phyloP scores from a whole-genome alignment of 2,888 invertebrate species.

The Hemistola chrysoprasaria region DNA sequence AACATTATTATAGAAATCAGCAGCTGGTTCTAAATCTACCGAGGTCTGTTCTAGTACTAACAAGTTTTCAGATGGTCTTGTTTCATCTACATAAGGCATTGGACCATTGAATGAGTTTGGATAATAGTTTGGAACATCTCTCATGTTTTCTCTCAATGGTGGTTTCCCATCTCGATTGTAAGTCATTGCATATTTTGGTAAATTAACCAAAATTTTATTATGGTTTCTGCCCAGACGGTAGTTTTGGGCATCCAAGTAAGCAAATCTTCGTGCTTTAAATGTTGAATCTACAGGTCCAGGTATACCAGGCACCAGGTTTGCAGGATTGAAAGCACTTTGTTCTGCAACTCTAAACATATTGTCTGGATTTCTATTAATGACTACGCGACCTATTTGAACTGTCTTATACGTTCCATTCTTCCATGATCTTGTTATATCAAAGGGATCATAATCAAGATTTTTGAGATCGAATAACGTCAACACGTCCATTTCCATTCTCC shows the following conservation, averaged over 20 bases:
- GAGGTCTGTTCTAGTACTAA: conserved; percentile 8
- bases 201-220: conserved; percentile 94
- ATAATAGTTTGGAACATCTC: conserved; percentile 93
- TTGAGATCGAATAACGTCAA: background rate
- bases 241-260: background rate
- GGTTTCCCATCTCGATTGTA: conserved; percentile 93
- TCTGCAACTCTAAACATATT: background rate
- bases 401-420: background rate
- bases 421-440: background rate
- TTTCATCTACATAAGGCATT: conserved; percentile 81
- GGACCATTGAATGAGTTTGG: conserved; percentile 96
- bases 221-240: conserved; percentile 87
- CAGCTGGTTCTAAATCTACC: conserved; percentile 78
- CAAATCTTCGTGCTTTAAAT: background rate
- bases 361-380: background rate
- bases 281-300: background rate
- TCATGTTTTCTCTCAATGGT: conserved; percentile 87
- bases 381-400: background rate
- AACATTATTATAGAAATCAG: conserved; percentile 88
- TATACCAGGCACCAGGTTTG: background rate
- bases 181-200: conserved; percentile 86
- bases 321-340: background rate
- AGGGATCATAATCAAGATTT: background rate
- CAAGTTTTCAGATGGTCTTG: conserved; percentile 41
- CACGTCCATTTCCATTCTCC: background rate